Conservation (phyloP, 2,888 invertebrate genomes). For the Apotomis turbidana region DNA sequence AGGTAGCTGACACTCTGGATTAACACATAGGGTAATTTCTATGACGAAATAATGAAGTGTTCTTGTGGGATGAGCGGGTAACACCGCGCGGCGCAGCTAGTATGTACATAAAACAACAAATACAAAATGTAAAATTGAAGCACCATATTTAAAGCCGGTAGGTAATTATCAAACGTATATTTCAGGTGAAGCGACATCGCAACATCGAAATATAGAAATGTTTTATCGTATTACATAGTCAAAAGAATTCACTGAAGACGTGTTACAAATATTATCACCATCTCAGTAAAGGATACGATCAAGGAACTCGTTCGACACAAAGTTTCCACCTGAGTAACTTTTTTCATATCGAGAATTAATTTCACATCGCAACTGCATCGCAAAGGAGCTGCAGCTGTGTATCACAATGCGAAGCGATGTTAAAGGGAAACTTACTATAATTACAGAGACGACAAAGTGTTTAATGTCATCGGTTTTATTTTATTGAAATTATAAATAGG, state of each 20-base stretch:
- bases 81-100: too few species aligned
- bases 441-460: conserved; percentile 18
- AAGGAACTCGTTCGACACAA: neutral
- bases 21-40: too few species aligned
- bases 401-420: neutral
- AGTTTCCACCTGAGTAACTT: conserved; percentile 14
- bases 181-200: too few species aligned
- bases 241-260: neutral
- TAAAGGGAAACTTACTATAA: conserved; percentile 15
- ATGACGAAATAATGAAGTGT: too few species aligned
- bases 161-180: too few species aligned
- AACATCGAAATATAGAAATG: too few species aligned
- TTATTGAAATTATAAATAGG: neutral
- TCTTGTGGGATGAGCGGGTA: too few species aligned
- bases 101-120: too few species aligned
- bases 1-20: too few species aligned
- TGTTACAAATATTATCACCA: neutral
- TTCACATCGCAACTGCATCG: conserved; percentile 4
- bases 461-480: neutral
- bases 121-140: too few species aligned
- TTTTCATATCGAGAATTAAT: conserved; percentile 14
- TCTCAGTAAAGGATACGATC: neutral
- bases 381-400: conserved; percentile 9
- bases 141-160: too few species aligned
- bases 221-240: neutral